Evolutionary conservation across 2,888 invertebrate genomes (phyloP).

Genomic region (Amphipyra tragopoginis): DNA sequence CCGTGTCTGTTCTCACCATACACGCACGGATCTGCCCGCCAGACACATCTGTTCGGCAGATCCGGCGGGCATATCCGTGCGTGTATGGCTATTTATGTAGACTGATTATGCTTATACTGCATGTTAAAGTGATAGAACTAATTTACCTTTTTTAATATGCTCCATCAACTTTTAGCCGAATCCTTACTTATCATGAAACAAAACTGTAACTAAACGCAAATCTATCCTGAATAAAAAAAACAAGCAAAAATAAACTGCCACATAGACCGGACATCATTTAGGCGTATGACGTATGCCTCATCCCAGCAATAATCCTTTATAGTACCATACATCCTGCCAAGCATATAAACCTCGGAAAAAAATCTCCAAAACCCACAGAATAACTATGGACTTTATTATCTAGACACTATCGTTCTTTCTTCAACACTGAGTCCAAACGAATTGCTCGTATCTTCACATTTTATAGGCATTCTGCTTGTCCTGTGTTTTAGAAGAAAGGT

Average conservation of each 20-base stretch:
- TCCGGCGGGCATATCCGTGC: too few relatives aligned
- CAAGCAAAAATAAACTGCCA: constrained; percentile 15
- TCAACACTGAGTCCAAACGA: constrained; percentile 59
- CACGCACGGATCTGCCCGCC: too few relatives aligned
- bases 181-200: not conserved
- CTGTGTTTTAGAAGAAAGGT: constrained; percentile 59
- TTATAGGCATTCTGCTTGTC: constrained; percentile 62
- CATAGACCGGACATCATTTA: constrained; percentile 33
- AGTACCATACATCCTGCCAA: constrained; percentile 45
- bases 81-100: too few relatives aligned
- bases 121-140: too few relatives aligned
- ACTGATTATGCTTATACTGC: too few relatives aligned
- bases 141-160: too few relatives aligned
- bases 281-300: constrained; percentile 38
- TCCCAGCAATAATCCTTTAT: constrained; percentile 54
- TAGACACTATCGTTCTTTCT: constrained; percentile 55
- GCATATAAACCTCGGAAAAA: constrained; percentile 56
- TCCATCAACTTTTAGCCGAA: too few relatives aligned
- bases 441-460: constrained; percentile 63
- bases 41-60: too few relatives aligned
- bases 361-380: constrained; percentile 43
- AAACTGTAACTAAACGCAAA: not conserved
- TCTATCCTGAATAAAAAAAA: constrained; percentile 11
- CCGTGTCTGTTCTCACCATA: too few relatives aligned
- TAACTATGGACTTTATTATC: constrained; percentile 53